Base-by-base conservation (phyloP, 2,797 vertebrate genomes). In the Oryzias dopingdopingensis region DNA sequence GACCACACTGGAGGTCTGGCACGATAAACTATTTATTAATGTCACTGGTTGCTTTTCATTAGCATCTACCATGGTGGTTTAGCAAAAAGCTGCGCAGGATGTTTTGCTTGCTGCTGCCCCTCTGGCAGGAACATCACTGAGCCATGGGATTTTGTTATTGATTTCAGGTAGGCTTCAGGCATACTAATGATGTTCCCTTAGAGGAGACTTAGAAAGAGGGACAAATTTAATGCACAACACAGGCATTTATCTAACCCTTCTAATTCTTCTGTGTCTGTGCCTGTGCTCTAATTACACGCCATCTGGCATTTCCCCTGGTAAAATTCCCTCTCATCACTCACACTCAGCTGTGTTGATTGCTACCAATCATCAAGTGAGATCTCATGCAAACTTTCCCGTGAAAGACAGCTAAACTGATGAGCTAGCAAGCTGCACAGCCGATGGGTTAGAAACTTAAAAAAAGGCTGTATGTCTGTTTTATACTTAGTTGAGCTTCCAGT, bases 231-330 rank as follows among this genome's bases (percentile, higher is more conserved):
- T 79, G 81, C 71, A 74, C 72, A 81, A 80, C 81, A 76, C 67
- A 79, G 80, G 74, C 81, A 77, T 88, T 84, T 85, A 85, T 87
- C 85, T 86, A 86, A 82, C 73, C 80, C 64, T 49, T 67, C 82
- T 90, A 78, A 85, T 83, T 85, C 73, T 78, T 83, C 71, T 82
- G 71, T 86, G 80, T 80, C 71, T 82, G 68, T 74, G 82, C 70
- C 67, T 82, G 77, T 77, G 80, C 80, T 86, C 83, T 86, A 88
- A 91, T 87, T 88, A 88, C 82, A 84, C 67, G 58, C 86, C 89
- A 91, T 91, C 86, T 90, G 89, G 81, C 80, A 79, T 86, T 87
- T 79, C 80, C 86, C 82, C 80, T 84, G 79, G 83, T 83, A 72
- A 86, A 83, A 87, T 78, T 88, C 66, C 81, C 75, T 80, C 83